Base-by-base conservation (phyloP, 2,113 vertebrate species). In the Steatornis caripensis region DNA sequence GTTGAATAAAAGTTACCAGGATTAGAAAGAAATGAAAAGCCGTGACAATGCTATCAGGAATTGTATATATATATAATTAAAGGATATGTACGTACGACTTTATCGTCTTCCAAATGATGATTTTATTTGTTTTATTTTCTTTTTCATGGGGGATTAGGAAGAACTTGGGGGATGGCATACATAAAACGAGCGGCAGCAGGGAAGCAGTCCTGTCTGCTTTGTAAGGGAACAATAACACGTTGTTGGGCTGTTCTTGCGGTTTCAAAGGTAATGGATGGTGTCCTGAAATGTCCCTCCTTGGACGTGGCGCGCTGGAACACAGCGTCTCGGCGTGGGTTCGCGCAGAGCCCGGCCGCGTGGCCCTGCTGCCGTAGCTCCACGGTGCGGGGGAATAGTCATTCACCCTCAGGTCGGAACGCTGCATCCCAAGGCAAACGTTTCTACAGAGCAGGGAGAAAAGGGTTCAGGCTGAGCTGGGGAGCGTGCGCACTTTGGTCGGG, bases 161-260 rank as follows among this genome's bases (percentile, higher is more conserved):
- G 36, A 37, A 74, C 57, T 9, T 15, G 21, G 41, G 23, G 13
- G 45, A 5, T 3, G 39, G 36, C 5, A 4, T 14, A 6, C 6
- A 5, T 14, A 34, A 65, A 77, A 36, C 0, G 2, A 49, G 57
- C 3, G 12, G 29, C 18, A 29, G 58, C 32, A 3, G 58, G 5
- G 53, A 27, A 45, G 8, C 2, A 9, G 41, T 10, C 51, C 57
- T 1, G 55, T 9, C 27, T 30, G 37, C 7, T 60, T 29, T n/a
- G 12, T 2, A 29, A 39, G 23, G 34, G 71, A 84, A 36, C 48
- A 77, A n/a, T 18, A 3, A 6, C 1, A 0, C 0, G 11, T 4
- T 10, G 29, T 19, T 10, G 74, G 45, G 51, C n/a, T 54, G 36
- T 7, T 15, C 1, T 18, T 12, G 68, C 3, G 57, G 16, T 49